Percentiles rank a stretch among this genome's conserved stretches.
phyloP scores from a whole-genome alignment of 2,797 vertebrate genomes.

The Galago senegalensis region DNA sequence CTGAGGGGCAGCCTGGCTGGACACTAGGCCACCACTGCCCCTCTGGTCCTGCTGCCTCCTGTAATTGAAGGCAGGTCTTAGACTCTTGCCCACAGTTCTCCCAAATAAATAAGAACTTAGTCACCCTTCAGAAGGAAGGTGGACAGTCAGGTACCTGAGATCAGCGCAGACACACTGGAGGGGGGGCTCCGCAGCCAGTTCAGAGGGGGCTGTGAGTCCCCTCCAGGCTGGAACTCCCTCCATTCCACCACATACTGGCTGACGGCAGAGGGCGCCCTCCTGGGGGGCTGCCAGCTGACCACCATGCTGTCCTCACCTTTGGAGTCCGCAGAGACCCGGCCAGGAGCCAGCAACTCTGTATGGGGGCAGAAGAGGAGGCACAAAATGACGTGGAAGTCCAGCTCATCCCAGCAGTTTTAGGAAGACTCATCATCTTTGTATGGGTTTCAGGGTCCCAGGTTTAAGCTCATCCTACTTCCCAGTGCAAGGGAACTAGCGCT shows the following conservation, averaged over 20 bases:
- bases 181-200: conserved; percentile 90
- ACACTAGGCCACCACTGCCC: not conserved
- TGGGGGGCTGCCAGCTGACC: conserved; percentile 91
- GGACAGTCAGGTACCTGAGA: conserved; percentile 90
- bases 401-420: rapidly evolving
- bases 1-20: not conserved
- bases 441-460: not conserved
- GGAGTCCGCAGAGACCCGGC: conserved; percentile 60
- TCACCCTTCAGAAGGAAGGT: rapidly evolving
- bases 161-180: conserved; percentile 51
- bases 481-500: not conserved
- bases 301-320: conserved; percentile 83
- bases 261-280: rapidly evolving
- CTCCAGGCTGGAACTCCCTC: conserved; percentile 78
- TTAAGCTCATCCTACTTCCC: not conserved
- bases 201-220: not conserved
- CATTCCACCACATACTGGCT: conserved; percentile 93
- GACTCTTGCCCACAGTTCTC: not conserved
- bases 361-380: not conserved
- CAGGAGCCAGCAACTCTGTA: conserved; percentile 84
- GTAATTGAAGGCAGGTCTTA: not conserved
- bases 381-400: not conserved
- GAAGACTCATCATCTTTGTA: not conserved
- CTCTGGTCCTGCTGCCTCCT: not conserved
- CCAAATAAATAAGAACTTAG: rapidly evolving